These are phyloP conservation scores for Drosophila helvetica DNA, from an alignment of 2,888 invertebrate genomes.

Conservation along the genomic window DNA sequence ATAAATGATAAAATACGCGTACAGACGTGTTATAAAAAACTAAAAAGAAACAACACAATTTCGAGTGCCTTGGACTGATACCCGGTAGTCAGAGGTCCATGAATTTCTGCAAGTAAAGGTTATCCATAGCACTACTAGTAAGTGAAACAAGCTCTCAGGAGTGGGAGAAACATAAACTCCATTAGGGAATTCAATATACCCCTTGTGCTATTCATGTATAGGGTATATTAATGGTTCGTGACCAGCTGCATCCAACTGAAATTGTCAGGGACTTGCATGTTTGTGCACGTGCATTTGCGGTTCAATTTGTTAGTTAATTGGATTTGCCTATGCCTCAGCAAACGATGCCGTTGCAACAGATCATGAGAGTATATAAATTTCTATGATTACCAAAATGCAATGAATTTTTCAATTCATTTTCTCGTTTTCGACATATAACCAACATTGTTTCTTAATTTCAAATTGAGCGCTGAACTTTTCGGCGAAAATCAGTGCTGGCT, in stretches of 20 bases:
- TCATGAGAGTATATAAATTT: not conserved
- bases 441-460: not conserved
- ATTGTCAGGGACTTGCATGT: conserved; percentile 6
- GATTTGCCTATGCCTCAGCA: conserved; percentile 25
- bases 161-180: not conserved
- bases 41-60: no score
- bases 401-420: not conserved
- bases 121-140: no score
- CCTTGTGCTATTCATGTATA: not conserved
- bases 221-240: conserved; percentile 8
- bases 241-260: conserved; percentile 24
- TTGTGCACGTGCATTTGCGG: conserved; percentile 16
- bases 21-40: not conserved
- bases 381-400: not conserved
- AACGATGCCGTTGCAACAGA: not conserved
- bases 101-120: no score
- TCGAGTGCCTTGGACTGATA: no score
- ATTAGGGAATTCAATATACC: not conserved
- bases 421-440: not conserved
- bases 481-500: not conserved
- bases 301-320: conserved; percentile 26
- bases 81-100: no score
- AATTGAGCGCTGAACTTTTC: not conserved
- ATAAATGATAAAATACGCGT: conserved; percentile 50
- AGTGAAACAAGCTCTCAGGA: no score